Evolutionary conservation across 1,140 invertebrate genomes (phyloP).

Genomic region (Nymphalis io): DNA sequence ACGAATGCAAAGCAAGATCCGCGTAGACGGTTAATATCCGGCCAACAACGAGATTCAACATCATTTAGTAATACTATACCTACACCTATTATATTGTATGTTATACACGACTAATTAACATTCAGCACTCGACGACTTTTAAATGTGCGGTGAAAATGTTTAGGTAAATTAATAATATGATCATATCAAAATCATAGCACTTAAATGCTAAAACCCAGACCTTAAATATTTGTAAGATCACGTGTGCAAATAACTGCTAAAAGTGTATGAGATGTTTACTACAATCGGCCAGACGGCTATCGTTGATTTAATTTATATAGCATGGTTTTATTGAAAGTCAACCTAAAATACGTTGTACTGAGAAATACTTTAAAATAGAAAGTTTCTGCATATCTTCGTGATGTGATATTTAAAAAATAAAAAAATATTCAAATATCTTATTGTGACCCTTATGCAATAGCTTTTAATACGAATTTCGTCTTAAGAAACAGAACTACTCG

Average conservation of each 20-base stretch:
- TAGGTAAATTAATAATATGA: background rate
- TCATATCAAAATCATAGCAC: background rate
- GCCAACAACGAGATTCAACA: conserved; percentile 1
- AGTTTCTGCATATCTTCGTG: too few relatives aligned
- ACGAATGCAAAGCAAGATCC: conserved; percentile 8
- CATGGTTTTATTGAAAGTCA: background rate
- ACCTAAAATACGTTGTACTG: too few relatives aligned
- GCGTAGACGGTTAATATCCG: conserved; percentile 8
- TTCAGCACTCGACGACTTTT: background rate
- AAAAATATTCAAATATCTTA: too few relatives aligned
- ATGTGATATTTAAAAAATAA: too few relatives aligned
- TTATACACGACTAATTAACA: background rate
- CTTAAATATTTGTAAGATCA: conserved; percentile 39
- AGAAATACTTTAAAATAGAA: background rate
- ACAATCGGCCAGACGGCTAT: conserved; percentile 9
- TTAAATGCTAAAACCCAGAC: conserved; percentile 23
- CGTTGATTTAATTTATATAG: conserved; percentile 17
- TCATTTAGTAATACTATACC: background rate
- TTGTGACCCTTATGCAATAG: too few relatives aligned
- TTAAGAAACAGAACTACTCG: too few relatives aligned
- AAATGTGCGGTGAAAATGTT: too few relatives aligned
- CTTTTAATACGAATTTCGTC: too few relatives aligned
- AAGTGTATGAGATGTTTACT: conserved; percentile 38
- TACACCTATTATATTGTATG: too few relatives aligned
- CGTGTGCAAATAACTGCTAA: conserved; percentile 41